These are phyloP conservation scores for Trematocara macrostoma DNA, from an alignment of 2,113 vertebrate genomes.

Conservation along the genomic window DNA sequence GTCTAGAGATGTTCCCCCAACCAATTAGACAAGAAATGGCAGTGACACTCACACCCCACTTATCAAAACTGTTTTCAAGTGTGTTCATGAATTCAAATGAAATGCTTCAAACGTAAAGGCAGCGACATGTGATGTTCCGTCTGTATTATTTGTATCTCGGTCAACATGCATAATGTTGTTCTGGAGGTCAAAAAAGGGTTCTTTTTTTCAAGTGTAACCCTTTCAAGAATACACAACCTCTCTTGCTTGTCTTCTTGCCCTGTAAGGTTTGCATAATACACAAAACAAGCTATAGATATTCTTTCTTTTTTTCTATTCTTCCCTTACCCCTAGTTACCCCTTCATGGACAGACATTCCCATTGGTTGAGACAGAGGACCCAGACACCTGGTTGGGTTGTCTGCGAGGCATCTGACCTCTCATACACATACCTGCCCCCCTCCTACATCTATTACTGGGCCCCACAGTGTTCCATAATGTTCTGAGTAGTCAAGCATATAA, in stretches of 20 bases:
- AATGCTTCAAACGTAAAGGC: slow-evolving; percentile 27
- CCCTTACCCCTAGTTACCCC: slow-evolving; percentile 13
- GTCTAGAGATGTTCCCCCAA: slow-evolving; percentile 47
- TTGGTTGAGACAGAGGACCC: slow-evolving; percentile 25
- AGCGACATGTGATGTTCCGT: slow-evolving; percentile 1
- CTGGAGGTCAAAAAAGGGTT: slow-evolving; percentile 25
- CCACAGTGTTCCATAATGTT: slow-evolving; percentile 78
- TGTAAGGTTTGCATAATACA: slow-evolving; percentile 37
- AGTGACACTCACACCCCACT: slow-evolving; percentile 58
- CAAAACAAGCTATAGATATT: neutral
- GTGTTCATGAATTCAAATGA: slow-evolving; percentile 67
- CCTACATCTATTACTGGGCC: slow-evolving; percentile 63
- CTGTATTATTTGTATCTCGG: slow-evolving; percentile 9
- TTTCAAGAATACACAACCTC: neutral
- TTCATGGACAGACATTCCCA: neutral
- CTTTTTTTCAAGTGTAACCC: neutral
- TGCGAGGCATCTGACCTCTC: slow-evolving; percentile 52
- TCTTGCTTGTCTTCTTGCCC: neutral
- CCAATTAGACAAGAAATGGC: slow-evolving; percentile 68
- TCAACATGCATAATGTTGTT: slow-evolving; percentile 22
- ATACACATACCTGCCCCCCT: slow-evolving; percentile 39
- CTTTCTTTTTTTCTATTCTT: slow-evolving; percentile 13
- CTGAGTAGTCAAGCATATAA: slow-evolving; percentile 94
- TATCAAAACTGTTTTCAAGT: slow-evolving; percentile 62
- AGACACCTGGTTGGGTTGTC: slow-evolving; percentile 58